A percentile compares a stretch with the other conserved stretches of the same genome.
These are phyloP conservation scores for Penelope pileata DNA, from an alignment of 2,113 vertebrate species.

Conservation along the genomic window DNA sequence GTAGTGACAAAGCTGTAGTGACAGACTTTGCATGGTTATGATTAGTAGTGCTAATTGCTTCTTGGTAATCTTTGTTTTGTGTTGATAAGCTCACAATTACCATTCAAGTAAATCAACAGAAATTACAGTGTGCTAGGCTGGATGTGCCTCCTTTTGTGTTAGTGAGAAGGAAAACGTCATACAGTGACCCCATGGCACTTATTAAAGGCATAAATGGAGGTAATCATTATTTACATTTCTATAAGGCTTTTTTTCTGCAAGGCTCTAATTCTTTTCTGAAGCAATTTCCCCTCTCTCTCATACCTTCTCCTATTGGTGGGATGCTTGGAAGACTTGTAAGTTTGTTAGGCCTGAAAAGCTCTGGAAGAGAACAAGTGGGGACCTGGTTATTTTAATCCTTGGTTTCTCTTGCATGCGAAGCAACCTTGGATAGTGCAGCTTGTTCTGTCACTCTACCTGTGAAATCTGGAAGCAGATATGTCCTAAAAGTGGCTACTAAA, in stretches of 20 bases:
- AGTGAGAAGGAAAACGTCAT: neutral
- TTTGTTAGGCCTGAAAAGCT: neutral
- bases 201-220: neutral
- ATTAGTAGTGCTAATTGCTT: neutral
- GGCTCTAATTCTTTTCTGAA: neutral
- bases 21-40: neutral
- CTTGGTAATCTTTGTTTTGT: neutral
- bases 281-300: neutral
- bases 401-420: neutral
- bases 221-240: neutral
- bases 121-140: neutral
- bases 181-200: neutral
- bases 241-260: neutral
- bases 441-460: neutral
- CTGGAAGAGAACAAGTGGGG: neutral
- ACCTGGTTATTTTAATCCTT: neutral
- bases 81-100: neutral
- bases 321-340: neutral
- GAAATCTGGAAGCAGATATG: neutral
- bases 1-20: neutral
- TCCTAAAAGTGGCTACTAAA: neutral
- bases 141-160: neutral
- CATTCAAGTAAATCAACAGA: neutral
- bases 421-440: neutral
- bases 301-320: neutral